Percentiles rank a stretch among this genome's conserved stretches.
These are phyloP conservation scores for Hippocampus abdominalis DNA, from an alignment of 2,113 vertebrate genomes.

Conservation along the genomic window DNA sequence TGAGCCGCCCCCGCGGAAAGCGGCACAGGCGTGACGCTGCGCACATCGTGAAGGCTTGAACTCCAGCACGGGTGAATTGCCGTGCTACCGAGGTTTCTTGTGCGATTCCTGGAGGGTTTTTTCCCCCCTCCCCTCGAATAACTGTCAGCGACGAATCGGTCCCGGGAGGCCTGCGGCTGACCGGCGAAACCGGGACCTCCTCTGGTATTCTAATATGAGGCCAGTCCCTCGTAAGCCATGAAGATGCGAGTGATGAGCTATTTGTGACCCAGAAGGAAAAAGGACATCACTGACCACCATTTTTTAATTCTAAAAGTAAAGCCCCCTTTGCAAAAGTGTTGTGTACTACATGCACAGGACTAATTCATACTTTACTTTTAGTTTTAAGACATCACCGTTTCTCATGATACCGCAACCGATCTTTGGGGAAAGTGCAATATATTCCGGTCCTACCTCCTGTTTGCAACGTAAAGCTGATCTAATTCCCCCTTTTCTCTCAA, in stretches of 20 bases:
- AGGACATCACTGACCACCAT: constrained; percentile 11
- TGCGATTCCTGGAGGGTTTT: constrained; percentile 21
- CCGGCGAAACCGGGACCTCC: constrained; percentile 45
- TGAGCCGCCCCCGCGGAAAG: not conserved
- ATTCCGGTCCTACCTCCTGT: constrained; percentile 35
- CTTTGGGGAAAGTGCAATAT: constrained; percentile 24
- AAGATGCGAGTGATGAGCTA: constrained; percentile 9
- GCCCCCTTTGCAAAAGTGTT: not conserved
- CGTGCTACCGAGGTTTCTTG: constrained; percentile 36
- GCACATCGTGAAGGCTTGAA: constrained; percentile 14
- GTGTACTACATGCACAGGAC: not conserved
- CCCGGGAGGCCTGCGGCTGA: constrained; percentile 47
- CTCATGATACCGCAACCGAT: constrained; percentile 19
- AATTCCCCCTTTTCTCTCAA: constrained; percentile 64
- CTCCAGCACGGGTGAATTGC: constrained; percentile 26
- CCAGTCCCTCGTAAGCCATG: constrained; percentile 29
- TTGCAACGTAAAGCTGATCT: constrained; percentile 55
- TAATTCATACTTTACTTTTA: not conserved
- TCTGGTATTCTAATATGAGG: constrained; percentile 49
- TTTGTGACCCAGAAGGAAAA: constrained; percentile 1
- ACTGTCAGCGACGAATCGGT: constrained; percentile 47
- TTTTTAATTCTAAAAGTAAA: not conserved
- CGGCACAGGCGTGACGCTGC: constrained; percentile 1
- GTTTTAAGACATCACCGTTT: constrained; percentile 18
- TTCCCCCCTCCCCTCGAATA: constrained; percentile 35